Evolutionary conservation across 2,113 vertebrate genomes (phyloP), one percentile per base, ranked within the genome.

Genomic region (Cromileptes altivelis): DNA sequence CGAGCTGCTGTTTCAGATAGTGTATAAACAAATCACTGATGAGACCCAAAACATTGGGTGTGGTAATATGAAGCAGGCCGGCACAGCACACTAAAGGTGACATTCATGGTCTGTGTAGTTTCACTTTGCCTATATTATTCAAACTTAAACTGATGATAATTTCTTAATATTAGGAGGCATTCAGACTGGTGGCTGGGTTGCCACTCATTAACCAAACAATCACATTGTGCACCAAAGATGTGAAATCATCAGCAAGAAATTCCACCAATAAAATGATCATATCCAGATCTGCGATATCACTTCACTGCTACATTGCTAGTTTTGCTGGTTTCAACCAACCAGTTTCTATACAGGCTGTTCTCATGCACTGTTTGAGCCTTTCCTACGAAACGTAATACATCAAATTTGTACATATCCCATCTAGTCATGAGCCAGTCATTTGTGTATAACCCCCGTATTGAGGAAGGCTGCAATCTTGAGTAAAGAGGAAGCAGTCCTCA

Each of bases 1-100:
- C 56, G 68, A 89, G 85, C 60, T 56, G 21, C 12, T 68, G 71
- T 89, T 91, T 78, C 52, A 63, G 69, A 84, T 56, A 45, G 1
- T 45, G 42, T 45, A 61, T 73, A 65, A 82, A 84, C 77, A 85
- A 81, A 74, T 84, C 69, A 63, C 17, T 30, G 56, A 49, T 69
- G 21, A 57, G 63, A 58, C 37, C 50, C 30, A 80, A 60, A 88
- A 78, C 67, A 71, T 19, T 63, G 40, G 25, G 70, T 27, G 57
- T 19, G 68, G 60, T 81, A 60, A 78, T 60, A 57, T 60, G 53
- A 81, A 57, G 27, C 19, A 27, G 27, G 19, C 23, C 23, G 5
- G 37, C 11, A 27, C 5, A 9, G 8, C 21, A 37, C 23, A 25
- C 19, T 45, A 65, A 45, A 82, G 30, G 30, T 37, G 5, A 23